phyloP scores from a whole-genome alignment of 2,797 vertebrate genomes.

The Coccyzus lansbergi region DNA sequence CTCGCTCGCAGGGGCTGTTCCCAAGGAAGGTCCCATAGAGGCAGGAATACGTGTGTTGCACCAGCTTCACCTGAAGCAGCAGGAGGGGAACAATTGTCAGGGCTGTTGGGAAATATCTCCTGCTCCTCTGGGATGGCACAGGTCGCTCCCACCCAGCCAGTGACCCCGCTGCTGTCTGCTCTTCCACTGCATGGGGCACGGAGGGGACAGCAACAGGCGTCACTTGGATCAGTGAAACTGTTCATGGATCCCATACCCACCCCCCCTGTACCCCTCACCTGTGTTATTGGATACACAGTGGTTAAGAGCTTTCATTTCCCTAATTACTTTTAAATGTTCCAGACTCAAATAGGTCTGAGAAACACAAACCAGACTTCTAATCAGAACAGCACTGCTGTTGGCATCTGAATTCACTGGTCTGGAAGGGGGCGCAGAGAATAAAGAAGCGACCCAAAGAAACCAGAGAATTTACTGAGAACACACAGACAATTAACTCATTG shows the following conservation, averaged over 20 bases:
- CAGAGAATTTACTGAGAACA: not conserved
- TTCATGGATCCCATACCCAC: not conserved
- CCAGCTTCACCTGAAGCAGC: conserved; percentile 90
- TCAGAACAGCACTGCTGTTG: not conserved
- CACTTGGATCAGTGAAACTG: not conserved
- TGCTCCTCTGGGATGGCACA: not conserved
- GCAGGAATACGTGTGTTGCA: conserved; percentile 98
- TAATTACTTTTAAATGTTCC: not conserved
- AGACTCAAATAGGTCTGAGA: not conserved
- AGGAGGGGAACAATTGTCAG: not conserved
- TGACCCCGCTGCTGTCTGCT: not conserved
- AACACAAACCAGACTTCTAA: not conserved
- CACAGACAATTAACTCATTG: not conserved
- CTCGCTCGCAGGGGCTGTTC: conserved; percentile 93
- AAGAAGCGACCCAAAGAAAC: not conserved
- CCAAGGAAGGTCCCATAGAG: conserved; percentile 97
- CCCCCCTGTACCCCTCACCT: not conserved
- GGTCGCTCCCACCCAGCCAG: accelerated
- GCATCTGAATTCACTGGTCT: not conserved
- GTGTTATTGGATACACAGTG: not conserved
- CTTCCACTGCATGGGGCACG: not conserved
- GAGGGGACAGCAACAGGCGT: not conserved
- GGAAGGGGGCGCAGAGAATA: not conserved
- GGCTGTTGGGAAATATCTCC: accelerated
- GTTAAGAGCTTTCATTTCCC: not conserved